Evolutionary conservation across 1,140 invertebrate genomes (phyloP).

Genomic region (Dreissena rostriformis): DNA sequence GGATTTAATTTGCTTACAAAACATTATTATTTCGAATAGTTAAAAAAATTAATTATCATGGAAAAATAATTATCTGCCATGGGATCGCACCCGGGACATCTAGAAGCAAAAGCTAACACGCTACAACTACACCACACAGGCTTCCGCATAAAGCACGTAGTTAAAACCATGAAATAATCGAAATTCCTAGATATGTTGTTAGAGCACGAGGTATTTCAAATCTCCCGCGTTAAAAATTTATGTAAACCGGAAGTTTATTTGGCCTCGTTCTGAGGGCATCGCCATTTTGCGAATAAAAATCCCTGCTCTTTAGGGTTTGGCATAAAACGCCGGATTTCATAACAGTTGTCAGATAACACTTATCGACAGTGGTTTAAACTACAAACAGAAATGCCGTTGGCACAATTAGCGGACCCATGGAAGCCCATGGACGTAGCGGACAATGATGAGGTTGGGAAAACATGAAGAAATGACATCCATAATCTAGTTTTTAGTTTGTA

Average conservation of each 20-base stretch:
- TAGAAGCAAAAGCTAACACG: too few relatives aligned
- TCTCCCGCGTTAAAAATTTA: conserved; percentile 51
- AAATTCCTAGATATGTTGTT: too few relatives aligned
- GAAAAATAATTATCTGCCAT: too few relatives aligned
- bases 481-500: too few relatives aligned
- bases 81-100: too few relatives aligned
- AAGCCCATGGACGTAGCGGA: conserved; percentile 77
- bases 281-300: conserved; percentile 69
- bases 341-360: conserved; percentile 41
- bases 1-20: too few relatives aligned
- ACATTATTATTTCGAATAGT: too few relatives aligned
- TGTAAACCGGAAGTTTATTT: conserved; percentile 52
- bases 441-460: conserved; percentile 70
- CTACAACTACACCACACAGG: too few relatives aligned
- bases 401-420: conserved; percentile 79
- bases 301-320: not conserved
- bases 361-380: conserved; percentile 74
- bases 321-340: not conserved
- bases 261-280: conserved; percentile 62
- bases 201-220: not conserved
- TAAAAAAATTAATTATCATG: too few relatives aligned
- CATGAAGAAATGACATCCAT: too few relatives aligned
- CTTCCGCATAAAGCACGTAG: too few relatives aligned
- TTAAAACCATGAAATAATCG: too few relatives aligned
- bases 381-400: conserved; percentile 79